These are phyloP conservation scores for Chloroceryle inda DNA, from an alignment of 2,797 vertebrate species.

Conservation along the genomic window DNA sequence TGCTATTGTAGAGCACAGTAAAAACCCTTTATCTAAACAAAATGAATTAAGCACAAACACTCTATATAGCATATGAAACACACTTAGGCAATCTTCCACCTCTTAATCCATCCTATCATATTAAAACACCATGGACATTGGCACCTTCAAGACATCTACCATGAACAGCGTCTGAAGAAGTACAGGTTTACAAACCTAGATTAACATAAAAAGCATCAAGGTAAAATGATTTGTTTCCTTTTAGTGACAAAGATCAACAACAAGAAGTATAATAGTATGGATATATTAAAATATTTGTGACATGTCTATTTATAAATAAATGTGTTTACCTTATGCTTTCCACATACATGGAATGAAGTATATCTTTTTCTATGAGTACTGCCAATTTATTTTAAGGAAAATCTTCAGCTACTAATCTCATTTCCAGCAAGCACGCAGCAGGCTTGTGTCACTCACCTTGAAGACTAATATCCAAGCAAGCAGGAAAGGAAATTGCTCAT, in stretches of 20 bases:
- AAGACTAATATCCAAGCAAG: neutral
- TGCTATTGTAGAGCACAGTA: neutral
- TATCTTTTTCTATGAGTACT: neutral
- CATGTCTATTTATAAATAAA: neutral
- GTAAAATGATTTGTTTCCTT: neutral
- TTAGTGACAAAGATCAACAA: neutral
- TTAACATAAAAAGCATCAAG: neutral
- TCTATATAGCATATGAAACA: neutral
- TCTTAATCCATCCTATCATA: neutral
- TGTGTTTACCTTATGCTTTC: neutral
- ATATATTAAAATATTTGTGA: neutral
- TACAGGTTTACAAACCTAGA: neutral
- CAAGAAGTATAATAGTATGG: slow-evolving; percentile 1
- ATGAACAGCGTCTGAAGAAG: neutral
- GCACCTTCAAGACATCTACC: neutral
- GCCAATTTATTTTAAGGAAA: neutral
- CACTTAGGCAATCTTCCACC: neutral
- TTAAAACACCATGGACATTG: neutral
- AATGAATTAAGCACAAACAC: neutral
- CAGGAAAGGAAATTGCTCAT: neutral
- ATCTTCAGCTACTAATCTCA: neutral
- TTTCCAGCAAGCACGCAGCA: neutral
- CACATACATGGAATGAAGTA: neutral
- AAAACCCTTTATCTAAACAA: neutral
- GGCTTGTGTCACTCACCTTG: neutral